Percentiles rank a stretch among this genome's conserved stretches.
phyloP scores from a whole-genome alignment of 2,113 vertebrate genomes.

The Hippocampus barbouri region DNA sequence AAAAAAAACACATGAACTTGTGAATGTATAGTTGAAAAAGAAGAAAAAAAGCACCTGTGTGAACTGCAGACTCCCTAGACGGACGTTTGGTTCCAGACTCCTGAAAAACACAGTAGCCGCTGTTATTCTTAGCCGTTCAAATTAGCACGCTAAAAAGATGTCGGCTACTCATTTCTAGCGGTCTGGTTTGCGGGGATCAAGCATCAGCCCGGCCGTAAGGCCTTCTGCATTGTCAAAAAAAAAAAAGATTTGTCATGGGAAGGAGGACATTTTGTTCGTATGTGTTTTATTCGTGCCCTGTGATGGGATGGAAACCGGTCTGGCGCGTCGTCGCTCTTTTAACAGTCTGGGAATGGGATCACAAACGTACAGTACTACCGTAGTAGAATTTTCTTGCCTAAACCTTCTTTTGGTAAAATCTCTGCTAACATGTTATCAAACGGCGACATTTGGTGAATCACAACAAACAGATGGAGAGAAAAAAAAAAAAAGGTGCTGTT shows the following conservation, averaged over 20 bases:
- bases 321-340: neutral
- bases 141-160: slow-evolving; percentile 44
- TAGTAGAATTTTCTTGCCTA: neutral
- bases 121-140: slow-evolving; percentile 63
- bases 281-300: neutral
- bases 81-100: slow-evolving; percentile 53
- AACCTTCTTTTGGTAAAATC: neutral
- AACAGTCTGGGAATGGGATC: no score
- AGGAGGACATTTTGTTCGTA: slow-evolving; percentile 13
- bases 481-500: no score
- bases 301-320: neutral
- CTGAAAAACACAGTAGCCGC: slow-evolving; percentile 65
- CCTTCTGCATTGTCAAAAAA: neutral
- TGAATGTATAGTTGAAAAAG: slow-evolving; percentile 29
- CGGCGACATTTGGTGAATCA: neutral
- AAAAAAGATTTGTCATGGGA: neutral
- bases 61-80: slow-evolving; percentile 55
- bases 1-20: slow-evolving; percentile 21
- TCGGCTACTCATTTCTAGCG: slow-evolving; percentile 52
- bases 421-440: neutral
- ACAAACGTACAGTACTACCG: no score
- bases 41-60: slow-evolving; percentile 54
- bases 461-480: neutral
- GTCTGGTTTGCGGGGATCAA: slow-evolving; percentile 23
- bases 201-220: slow-evolving; percentile 8